Conservation (phyloP, 2,113 vertebrate species). For the Rhinogobius similis region DNA sequence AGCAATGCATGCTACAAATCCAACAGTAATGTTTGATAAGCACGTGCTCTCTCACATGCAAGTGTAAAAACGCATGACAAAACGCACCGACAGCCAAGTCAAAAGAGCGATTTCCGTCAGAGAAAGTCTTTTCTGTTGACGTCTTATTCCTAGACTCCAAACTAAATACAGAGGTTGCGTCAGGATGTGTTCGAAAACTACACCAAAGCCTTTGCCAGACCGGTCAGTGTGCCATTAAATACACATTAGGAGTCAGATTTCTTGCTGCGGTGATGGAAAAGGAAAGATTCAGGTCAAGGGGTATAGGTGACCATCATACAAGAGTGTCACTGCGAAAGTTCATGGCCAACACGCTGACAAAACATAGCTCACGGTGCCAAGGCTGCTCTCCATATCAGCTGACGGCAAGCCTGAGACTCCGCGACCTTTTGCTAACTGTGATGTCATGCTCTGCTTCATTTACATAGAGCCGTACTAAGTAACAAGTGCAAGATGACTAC, state of each 20-base stretch:
- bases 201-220: neutral
- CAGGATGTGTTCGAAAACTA: neutral
- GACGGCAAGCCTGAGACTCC: slow-evolving; percentile 40
- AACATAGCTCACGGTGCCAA: slow-evolving; percentile 38
- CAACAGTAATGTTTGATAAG: neutral
- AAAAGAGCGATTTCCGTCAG: too few species aligned
- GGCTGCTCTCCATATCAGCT: slow-evolving; percentile 49
- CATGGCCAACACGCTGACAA: slow-evolving; percentile 31
- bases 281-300: neutral
- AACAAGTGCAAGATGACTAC: slow-evolving; percentile 11
- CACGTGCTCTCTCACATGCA: neutral
- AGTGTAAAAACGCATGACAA: too few species aligned
- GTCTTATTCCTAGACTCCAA: neutral
- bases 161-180: neutral
- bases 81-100: too few species aligned
- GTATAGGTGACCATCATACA: slow-evolving; percentile 6
- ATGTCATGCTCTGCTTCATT: slow-evolving; percentile 45
- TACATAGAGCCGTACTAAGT: slow-evolving; percentile 38
- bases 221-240: too few species aligned
- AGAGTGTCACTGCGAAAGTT: slow-evolving; percentile 19
- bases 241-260: neutral
- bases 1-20: neutral
- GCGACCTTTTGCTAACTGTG: slow-evolving; percentile 60
- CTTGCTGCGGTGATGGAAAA: neutral
- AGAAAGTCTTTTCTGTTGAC: too few species aligned